phyloP scores from a whole-genome alignment of 1,140 invertebrate species.

The Brachionus manjavacas region DNA sequence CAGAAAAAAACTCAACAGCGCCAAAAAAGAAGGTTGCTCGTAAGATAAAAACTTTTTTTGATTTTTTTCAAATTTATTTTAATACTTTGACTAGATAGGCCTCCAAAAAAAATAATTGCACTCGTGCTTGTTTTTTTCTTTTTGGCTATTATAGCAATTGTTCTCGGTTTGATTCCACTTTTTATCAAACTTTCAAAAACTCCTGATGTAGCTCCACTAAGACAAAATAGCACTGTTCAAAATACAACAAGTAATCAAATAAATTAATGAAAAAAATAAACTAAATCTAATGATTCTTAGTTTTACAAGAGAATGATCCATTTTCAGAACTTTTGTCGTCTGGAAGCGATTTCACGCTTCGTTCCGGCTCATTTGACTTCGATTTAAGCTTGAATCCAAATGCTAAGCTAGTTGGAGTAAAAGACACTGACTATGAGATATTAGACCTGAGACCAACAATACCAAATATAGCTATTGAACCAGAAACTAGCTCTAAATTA shows the following conservation, averaged over 20 bases:
- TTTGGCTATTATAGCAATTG: background rate
- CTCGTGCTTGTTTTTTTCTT: background rate
- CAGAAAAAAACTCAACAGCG: background rate
- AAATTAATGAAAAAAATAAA: background rate
- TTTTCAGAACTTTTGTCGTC: background rate
- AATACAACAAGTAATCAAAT: background rate
- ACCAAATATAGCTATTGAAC: background rate
- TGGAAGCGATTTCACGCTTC: background rate
- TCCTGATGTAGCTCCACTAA: background rate
- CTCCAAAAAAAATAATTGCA: background rate
- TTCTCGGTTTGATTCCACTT: background rate
- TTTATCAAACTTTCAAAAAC: background rate
- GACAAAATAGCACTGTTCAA: background rate
- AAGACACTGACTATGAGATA: background rate
- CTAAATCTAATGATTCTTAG: background rate
- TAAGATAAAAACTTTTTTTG: background rate
- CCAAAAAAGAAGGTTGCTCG: background rate
- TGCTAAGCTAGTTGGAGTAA: background rate
- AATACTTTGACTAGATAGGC: background rate
- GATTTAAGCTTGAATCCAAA: background rate
- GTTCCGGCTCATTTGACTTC: background rate
- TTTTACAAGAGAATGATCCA: background rate
- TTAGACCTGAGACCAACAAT: constrained; percentile 1
- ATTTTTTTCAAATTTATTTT: background rate
- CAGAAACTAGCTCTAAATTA: background rate